Evolutionary conservation across 2,888 invertebrate genomes (phyloP).

Genomic region (Diloba caeruleocephala): DNA sequence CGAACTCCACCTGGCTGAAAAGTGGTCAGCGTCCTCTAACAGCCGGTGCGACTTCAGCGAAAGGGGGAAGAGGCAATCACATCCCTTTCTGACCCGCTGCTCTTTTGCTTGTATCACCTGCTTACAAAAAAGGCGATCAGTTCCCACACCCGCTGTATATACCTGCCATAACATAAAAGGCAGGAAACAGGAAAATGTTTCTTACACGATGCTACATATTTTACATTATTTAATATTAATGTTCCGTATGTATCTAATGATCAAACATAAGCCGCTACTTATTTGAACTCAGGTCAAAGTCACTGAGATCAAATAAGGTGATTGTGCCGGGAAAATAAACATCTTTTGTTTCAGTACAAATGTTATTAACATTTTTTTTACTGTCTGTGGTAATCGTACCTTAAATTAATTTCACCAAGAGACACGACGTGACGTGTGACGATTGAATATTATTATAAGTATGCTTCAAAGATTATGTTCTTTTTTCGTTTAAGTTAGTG

Average conservation of each 20-base stretch:
- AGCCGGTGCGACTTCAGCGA: too few relatives aligned
- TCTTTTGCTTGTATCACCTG: too few relatives aligned
- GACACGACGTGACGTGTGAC: not conserved
- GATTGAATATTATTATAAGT: constrained; percentile 22
- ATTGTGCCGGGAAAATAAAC: constrained; percentile 9
- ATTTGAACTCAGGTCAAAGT: constrained; percentile 35
- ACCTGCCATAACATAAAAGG: constrained; percentile 2
- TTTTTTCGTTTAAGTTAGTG: constrained; percentile 2
- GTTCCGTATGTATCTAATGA: constrained; percentile 38
- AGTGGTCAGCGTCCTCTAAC: too few relatives aligned
- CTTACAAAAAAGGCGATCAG: too few relatives aligned
- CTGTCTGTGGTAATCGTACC: constrained; percentile 9
- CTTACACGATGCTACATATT: constrained; percentile 16
- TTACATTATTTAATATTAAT: constrained; percentile 36
- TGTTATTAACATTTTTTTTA: constrained; percentile 20
- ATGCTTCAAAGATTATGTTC: constrained; percentile 19
- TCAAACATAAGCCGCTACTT: constrained; percentile 22
- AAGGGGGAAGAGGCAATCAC: too few relatives aligned
- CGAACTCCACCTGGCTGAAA: too few relatives aligned
- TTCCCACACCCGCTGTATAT: constrained; percentile 20
- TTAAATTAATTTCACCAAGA: constrained; percentile 30
- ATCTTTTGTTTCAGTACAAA: constrained; percentile 24
- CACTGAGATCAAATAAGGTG: constrained; percentile 28
- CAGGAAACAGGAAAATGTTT: constrained; percentile 27
- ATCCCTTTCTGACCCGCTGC: too few relatives aligned